Evolutionary conservation across 64 coral and sea anemone species (phyloP).

Genomic region (Actinia equina): DNA sequence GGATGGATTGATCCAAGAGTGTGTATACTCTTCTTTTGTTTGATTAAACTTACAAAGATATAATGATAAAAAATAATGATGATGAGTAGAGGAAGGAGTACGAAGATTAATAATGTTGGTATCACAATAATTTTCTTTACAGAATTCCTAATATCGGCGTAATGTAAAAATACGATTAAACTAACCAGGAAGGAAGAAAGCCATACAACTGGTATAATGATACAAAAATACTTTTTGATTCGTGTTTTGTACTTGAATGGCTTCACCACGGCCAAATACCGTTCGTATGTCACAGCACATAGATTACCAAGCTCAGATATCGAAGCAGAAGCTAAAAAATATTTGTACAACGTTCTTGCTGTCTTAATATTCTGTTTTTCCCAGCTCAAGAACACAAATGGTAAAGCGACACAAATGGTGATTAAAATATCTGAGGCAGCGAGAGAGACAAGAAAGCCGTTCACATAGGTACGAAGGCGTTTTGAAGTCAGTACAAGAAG

Average conservation of each 20-base stretch:
- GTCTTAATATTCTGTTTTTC: background rate
- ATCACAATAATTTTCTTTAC: background rate
- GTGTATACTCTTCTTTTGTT: background rate
- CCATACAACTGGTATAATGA: background rate
- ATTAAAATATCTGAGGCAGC: constrained; percentile 23
- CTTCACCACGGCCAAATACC: constrained; percentile 20
- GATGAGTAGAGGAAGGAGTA: background rate
- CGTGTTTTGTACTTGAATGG: constrained; percentile 23
- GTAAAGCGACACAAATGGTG: background rate
- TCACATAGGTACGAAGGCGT: background rate
- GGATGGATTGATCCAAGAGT: background rate
- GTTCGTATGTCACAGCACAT: constrained; percentile 23
- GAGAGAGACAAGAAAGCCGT: constrained; percentile 35
- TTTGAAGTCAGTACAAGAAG: background rate
- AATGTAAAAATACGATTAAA: background rate
- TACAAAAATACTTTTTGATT: background rate
- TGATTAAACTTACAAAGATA: background rate
- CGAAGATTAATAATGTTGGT: background rate
- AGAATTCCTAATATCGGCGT: background rate
- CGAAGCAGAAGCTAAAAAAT: background rate
- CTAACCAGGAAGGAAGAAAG: background rate
- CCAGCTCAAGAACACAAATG: background rate
- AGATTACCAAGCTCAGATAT: constrained; percentile 8
- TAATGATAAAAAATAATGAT: background rate
- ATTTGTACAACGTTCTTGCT: background rate